Evolutionary conservation across 2,797 vertebrate genomes (phyloP), one percentile per base, ranked within the genome.

Genomic region (Gymnopithys bicolor): DNA sequence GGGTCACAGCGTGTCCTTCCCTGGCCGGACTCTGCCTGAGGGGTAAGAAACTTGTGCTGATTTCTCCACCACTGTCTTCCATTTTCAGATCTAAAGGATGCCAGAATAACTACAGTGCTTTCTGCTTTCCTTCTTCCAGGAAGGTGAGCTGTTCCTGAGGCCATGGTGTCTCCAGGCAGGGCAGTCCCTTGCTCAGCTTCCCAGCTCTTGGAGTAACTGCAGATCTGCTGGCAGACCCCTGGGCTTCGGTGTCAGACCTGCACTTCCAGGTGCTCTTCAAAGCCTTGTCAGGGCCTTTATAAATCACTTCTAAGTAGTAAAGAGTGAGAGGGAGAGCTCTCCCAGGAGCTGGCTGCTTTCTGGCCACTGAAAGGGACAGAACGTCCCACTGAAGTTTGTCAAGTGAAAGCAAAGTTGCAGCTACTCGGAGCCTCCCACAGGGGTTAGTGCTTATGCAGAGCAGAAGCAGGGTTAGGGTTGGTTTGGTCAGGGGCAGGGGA

Each of bases 11-110:
- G 0, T 9, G 62, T 28, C 35, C 39, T 46, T 60, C 41, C 35
- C 66, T 2, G 7, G 53, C 37, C 46, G 64, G 49, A 12, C n/a
- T 49, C 46, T 59, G 30, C 21, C 51, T 28, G 55, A 28, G 1
- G 7, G 3, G 11, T 4, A 15, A 32, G 43, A 1, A 16, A 63
- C n/a, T 1, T 3, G 4, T 39, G 60, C 25, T 0, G 1, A 19
- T 64, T 82, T 66, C 63, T 66, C 59, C 13, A 24, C 46, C 2
- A 0, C 41, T 14, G 1, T 28, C 51, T 55, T 53, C 28, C 4
- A 2, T 39, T 79, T 79, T 66, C 53, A 52, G 41, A 37, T 56
- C 45, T 24, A 41, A 52, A 15, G 0, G 0, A 25, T 77, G 41
- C n/a, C 62, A 55, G 66, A 52, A 89, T 5, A 13, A 19, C 22